Evolutionary conservation across 2,113 vertebrate species (phyloP), one percentile per base, ranked within the genome.

Genomic region (Euleptes europaea): DNA sequence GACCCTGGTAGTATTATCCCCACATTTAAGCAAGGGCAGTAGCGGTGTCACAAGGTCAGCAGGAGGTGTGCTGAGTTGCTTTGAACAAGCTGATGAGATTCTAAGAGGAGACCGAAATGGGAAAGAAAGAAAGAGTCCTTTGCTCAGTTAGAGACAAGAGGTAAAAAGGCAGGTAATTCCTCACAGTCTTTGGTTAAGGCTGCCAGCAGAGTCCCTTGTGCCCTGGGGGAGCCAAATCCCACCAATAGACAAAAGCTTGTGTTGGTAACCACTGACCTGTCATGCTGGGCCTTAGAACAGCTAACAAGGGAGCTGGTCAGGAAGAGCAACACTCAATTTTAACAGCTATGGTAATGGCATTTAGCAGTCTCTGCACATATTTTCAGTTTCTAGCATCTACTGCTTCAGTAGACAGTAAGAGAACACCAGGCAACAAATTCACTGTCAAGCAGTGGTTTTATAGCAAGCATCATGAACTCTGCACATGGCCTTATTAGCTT

Each of bases 391-490:
- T 70, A 82, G 69, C 2, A 0, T 44, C 19, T 84, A 26, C 21
- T 78, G 82, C 74, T 80, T 86, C 82, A 49, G 67, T 0, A 67
- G 17, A 42, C 74, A 82, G 21, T 75, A 63, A 77, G 17, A 67
- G 47, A 63, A 3, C 0, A 40, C 0, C 82, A 9, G 88, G 77
- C 89, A 82, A 80, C 88, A 82, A 90, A 90, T 90, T 82, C 85
- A 72, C 0, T 0, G 1, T 1, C 78, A 31, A 84, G 35, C 49
- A 77, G 0, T 0, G 38, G n/a, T 69, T 70, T 91, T 89, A 86
- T 77, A 76, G 83, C 88, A 86, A 88, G 82, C 57, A 82, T 15
- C 19, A 31, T 0, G 0, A 82, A 19, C 0, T 3, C 66, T 73
- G 84, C 79, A 77, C 60, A 81, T 8, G 10, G 35, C 67, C 78